phyloP scores from a whole-genome alignment of 2,888 invertebrate genomes.

The Melieria crassipennis region DNA sequence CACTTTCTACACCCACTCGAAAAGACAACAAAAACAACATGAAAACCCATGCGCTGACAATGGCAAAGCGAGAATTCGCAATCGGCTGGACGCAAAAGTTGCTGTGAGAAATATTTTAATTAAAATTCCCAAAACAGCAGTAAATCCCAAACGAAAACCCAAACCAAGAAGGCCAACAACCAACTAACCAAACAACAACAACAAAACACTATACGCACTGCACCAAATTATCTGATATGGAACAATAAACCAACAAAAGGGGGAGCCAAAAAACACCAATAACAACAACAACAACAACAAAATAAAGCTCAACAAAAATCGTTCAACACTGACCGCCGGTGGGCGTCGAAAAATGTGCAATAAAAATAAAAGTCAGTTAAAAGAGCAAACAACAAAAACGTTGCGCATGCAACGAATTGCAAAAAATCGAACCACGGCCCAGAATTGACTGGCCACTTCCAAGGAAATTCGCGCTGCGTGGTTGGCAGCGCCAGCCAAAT shows the following conservation, averaged over 20 bases:
- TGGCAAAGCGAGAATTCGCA: background rate
- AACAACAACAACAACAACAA: background rate
- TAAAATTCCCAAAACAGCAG: constrained; percentile 46
- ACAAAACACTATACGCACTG: constrained; percentile 1
- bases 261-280: constrained; percentile 26
- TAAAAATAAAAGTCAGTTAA: constrained; percentile 30
- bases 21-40: constrained; percentile 3
- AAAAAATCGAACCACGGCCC: constrained; percentile 29
- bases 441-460: constrained; percentile 33
- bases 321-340: constrained; percentile 31
- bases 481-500: too few species aligned
- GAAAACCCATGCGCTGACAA: background rate
- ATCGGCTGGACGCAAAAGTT: background rate
- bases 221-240: constrained; percentile 32
- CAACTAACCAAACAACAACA: constrained; percentile 6
- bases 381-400: constrained; percentile 10
- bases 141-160: constrained; percentile 26
- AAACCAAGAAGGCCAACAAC: background rate
- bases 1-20: constrained; percentile 11
- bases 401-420: constrained; percentile 16
- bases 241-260: constrained; percentile 36
- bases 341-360: constrained; percentile 44
- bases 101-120: constrained; percentile 51
- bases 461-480: constrained; percentile 33
- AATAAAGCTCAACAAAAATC: background rate